A percentile compares a stretch with the other conserved stretches of the same genome.
These are phyloP conservation scores for Solea solea DNA, from an alignment of 2,113 vertebrate genomes.

Conservation along the genomic window DNA sequence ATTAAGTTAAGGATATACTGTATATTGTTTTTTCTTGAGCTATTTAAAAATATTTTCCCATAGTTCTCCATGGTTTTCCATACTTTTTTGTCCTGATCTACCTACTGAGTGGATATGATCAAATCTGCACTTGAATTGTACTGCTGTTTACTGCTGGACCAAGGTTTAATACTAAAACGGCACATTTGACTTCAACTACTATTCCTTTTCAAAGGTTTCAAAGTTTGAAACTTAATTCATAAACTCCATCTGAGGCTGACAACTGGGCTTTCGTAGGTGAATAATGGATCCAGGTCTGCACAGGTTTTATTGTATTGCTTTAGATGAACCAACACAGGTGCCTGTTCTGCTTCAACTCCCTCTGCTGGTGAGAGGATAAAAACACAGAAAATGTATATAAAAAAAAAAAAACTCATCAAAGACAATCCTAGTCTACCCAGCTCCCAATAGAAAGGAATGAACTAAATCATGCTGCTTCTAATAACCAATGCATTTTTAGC, in stretches of 20 bases:
- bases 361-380: constrained; percentile 74
- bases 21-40: neutral
- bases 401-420: constrained; percentile 58
- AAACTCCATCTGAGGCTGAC: constrained; percentile 15
- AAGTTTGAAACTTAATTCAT: too few relatives aligned
- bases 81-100: constrained; percentile 3
- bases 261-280: constrained; percentile 43
- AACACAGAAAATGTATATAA: constrained; percentile 46
- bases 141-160: constrained; percentile 17
- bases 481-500: constrained; percentile 80
- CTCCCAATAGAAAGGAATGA: constrained; percentile 76
- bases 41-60: neutral
- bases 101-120: neutral
- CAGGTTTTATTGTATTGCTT: constrained; percentile 69
- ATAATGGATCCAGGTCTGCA: constrained; percentile 58
- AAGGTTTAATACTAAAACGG: neutral
- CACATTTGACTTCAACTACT: neutral
- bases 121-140: too few relatives aligned
- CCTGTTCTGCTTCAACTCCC: constrained; percentile 81
- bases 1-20: neutral
- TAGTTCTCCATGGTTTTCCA: too few relatives aligned
- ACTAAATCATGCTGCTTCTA: constrained; percentile 81
- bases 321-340: constrained; percentile 83
- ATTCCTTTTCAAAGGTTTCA: neutral
- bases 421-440: constrained; percentile 76